Percentiles rank a stretch among this genome's conserved stretches.
phyloP scores from a whole-genome alignment of 2,888 invertebrate genomes.

The Meandrusa payeni region DNA sequence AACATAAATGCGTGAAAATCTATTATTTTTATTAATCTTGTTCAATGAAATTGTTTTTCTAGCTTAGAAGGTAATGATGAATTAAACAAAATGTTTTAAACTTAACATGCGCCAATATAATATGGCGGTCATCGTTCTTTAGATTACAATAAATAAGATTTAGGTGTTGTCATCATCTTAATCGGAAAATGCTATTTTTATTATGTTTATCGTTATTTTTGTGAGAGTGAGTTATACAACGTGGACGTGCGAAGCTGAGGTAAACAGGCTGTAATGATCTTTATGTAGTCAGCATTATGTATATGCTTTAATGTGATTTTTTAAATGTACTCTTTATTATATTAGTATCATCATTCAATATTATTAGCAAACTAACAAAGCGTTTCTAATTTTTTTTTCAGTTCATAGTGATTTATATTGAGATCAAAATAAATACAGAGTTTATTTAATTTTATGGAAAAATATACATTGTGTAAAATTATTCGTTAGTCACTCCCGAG shows the following conservation, averaged over 20 bases:
- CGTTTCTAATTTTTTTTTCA: constrained; percentile 68
- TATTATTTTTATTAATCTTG: too few species aligned
- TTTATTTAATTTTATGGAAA: constrained; percentile 80
- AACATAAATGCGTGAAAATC: too few species aligned
- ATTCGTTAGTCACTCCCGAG: constrained; percentile 69
- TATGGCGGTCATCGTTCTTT: too few species aligned
- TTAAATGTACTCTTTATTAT: constrained; percentile 80
- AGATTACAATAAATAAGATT: neutral
- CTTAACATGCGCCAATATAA: too few species aligned
- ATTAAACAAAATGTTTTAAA: too few species aligned
- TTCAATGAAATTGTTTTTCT: too few species aligned
- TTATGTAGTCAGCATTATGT: constrained; percentile 81
- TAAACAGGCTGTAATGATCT: constrained; percentile 70
- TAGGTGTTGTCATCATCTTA: constrained; percentile 38
- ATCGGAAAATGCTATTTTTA: constrained; percentile 44
- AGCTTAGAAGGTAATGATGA: too few species aligned
- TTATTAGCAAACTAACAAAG: constrained; percentile 79
- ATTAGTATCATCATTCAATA: constrained; percentile 78
- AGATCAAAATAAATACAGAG: constrained; percentile 78
- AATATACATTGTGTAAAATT: constrained; percentile 77
- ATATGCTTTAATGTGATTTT: constrained; percentile 82
- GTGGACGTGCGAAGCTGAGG: constrained; percentile 37
- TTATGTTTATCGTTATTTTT: constrained; percentile 70
- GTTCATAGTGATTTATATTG: constrained; percentile 77
- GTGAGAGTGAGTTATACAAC: constrained; percentile 53